phyloP scores from a whole-genome alignment of 92 coral and sea anemone species.

The Zoanthus sansibaricus region DNA sequence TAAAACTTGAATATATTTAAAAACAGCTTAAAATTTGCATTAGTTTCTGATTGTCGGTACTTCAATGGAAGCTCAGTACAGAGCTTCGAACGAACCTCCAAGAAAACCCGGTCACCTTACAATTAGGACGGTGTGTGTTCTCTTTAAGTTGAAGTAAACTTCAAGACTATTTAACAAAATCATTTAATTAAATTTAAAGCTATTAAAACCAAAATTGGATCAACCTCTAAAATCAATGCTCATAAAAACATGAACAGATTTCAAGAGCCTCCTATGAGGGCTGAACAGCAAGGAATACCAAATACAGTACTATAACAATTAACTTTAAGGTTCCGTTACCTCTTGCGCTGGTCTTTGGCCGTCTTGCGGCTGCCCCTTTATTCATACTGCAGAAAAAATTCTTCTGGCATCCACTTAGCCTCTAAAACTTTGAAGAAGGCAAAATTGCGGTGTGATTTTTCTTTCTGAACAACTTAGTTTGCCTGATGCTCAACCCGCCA shows the following conservation, averaged over 20 bases:
- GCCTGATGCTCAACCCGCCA: not conserved
- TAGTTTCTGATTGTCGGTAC: too few relatives aligned
- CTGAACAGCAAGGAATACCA: not conserved
- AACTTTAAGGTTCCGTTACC: not conserved
- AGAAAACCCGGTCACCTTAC: too few relatives aligned
- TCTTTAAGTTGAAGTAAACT: too few relatives aligned
- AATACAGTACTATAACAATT: not conserved
- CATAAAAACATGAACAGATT: not conserved
- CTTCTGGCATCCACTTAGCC: not conserved
- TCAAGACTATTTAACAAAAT: too few relatives aligned
- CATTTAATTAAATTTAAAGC: too few relatives aligned
- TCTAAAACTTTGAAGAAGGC: not conserved
- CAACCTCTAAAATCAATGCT: too few relatives aligned
- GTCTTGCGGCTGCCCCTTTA: constrained; percentile 29
- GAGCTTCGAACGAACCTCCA: too few relatives aligned
- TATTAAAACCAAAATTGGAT: too few relatives aligned
- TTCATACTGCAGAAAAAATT: not conserved
- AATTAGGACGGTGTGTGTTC: too few relatives aligned
- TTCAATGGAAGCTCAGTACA: too few relatives aligned
- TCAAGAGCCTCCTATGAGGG: not conserved
- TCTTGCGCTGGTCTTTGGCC: constrained; percentile 31
- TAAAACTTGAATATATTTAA: too few relatives aligned
- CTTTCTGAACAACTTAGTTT: not conserved
- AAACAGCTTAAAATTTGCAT: too few relatives aligned
- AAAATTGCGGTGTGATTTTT: not conserved